Evolutionary conservation across 2,888 invertebrate genomes (phyloP).

Genomic region (Selenia dentaria): DNA sequence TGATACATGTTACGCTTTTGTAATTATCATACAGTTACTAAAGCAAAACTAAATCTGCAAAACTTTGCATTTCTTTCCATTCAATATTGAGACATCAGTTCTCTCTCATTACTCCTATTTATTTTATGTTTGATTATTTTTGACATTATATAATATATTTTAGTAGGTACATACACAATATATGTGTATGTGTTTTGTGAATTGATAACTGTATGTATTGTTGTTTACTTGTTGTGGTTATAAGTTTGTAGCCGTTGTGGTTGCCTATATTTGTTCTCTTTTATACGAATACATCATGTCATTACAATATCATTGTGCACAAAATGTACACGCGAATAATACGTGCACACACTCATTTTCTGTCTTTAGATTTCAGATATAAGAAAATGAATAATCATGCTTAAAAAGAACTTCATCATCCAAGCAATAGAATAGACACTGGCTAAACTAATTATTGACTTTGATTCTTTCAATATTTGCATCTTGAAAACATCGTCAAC

Average conservation of each 20-base stretch:
- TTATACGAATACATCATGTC: not conserved
- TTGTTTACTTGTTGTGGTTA: not conserved
- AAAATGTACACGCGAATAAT: slow-evolving; percentile 19
- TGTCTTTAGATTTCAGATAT: slow-evolving; percentile 32
- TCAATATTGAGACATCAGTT: too few species aligned
- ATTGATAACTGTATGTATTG: not conserved
- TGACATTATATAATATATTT: too few species aligned
- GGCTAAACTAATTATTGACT: not conserved
- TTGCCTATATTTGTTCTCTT: not conserved
- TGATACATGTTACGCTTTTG: too few species aligned
- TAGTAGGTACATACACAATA: too few species aligned
- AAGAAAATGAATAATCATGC: slow-evolving; percentile 23
- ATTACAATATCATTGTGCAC: slow-evolving; percentile 12
- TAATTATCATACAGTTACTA: too few species aligned
- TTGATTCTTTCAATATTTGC: not conserved
- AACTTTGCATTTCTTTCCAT: too few species aligned
- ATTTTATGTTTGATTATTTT: too few species aligned
- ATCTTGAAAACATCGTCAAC: slow-evolving; percentile 3
- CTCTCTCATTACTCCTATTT: too few species aligned
- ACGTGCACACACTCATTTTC: slow-evolving; percentile 25
- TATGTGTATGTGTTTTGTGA: too few species aligned
- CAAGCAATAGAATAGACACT: slow-evolving; percentile 5
- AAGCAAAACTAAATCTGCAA: too few species aligned
- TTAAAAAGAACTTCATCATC: slow-evolving; percentile 16
- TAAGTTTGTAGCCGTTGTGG: not conserved